These are phyloP conservation scores for Drosophila tanythrix DNA, from an alignment of 2,888 invertebrate species.

Conservation along the genomic window DNA sequence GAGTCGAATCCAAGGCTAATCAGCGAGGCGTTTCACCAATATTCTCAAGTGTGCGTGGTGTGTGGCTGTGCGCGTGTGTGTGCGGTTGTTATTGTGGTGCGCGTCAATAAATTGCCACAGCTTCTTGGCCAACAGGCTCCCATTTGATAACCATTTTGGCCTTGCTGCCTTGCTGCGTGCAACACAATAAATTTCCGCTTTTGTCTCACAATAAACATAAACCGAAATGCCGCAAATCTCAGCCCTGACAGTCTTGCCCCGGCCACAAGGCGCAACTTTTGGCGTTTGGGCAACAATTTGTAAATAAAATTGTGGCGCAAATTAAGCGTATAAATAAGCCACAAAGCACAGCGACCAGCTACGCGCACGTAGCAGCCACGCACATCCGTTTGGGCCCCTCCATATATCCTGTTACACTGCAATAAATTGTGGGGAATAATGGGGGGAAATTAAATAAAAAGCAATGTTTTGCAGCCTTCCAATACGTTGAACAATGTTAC, in stretches of 20 bases:
- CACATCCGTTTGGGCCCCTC: slow-evolving; percentile 50
- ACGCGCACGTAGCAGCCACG: slow-evolving; percentile 35
- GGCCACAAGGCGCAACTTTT: slow-evolving; percentile 60
- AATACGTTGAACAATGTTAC: not conserved
- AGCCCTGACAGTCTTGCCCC: slow-evolving; percentile 34
- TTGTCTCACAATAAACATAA: slow-evolving; percentile 75
- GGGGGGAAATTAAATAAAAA: not conserved
- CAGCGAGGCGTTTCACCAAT: slow-evolving; percentile 64
- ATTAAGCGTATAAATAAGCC: slow-evolving; percentile 84
- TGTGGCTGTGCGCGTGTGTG: slow-evolving; percentile 18
- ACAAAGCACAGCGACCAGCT: slow-evolving; percentile 54
- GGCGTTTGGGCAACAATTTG: slow-evolving; percentile 79
- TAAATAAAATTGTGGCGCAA: slow-evolving; percentile 83
- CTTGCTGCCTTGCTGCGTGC: slow-evolving; percentile 31
- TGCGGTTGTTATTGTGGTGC: slow-evolving; percentile 20
- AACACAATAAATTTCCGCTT: slow-evolving; percentile 71
- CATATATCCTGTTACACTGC: slow-evolving; percentile 6
- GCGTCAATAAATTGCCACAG: slow-evolving; percentile 66
- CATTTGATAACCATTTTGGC: slow-evolving; percentile 12
- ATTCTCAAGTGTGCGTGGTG: slow-evolving; percentile 28
- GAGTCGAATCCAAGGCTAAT: slow-evolving; percentile 47
- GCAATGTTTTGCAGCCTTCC: not conserved
- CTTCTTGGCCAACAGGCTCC: slow-evolving; percentile 18
- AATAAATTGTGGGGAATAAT: slow-evolving; percentile 3
- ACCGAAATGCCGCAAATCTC: slow-evolving; percentile 77